Conservation (phyloP, 2,113 vertebrate species). For the Sigmodon hispidus region DNA sequence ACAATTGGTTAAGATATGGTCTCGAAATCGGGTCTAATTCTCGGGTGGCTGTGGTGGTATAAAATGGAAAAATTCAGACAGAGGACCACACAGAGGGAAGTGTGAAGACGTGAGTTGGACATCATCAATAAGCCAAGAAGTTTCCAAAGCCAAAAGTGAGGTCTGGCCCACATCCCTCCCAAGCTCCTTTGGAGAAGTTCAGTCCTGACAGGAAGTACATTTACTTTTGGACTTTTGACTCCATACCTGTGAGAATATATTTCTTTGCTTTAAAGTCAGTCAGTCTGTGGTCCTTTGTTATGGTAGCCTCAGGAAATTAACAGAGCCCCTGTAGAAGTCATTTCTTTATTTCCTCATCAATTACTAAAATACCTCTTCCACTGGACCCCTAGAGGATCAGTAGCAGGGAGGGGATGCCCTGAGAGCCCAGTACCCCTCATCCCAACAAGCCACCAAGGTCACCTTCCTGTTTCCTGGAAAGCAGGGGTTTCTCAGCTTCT, state of each 20-base stretch:
- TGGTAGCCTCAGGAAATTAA: neutral
- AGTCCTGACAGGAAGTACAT: neutral
- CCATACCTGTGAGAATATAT: neutral
- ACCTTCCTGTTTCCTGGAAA: neutral
- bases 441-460: neutral
- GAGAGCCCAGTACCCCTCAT: accelerated
- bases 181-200: neutral
- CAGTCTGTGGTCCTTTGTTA: neutral
- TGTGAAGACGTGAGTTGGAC: neutral
- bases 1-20: neutral
- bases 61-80: neutral
- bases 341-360: neutral
- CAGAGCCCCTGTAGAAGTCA: neutral
- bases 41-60: too few relatives aligned
- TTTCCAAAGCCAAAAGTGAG: neutral
- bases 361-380: neutral
- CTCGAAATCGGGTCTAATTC: neutral
- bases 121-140: neutral
- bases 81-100: too few relatives aligned
- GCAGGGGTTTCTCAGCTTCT: too few relatives aligned
- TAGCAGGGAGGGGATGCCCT: neutral
- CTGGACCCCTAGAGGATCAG: neutral
- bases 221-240: neutral
- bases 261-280: neutral
- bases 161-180: too few relatives aligned